These are phyloP conservation scores for Papilio gigon DNA, from an alignment of 2,888 invertebrate genomes.

Conservation along the genomic window DNA sequence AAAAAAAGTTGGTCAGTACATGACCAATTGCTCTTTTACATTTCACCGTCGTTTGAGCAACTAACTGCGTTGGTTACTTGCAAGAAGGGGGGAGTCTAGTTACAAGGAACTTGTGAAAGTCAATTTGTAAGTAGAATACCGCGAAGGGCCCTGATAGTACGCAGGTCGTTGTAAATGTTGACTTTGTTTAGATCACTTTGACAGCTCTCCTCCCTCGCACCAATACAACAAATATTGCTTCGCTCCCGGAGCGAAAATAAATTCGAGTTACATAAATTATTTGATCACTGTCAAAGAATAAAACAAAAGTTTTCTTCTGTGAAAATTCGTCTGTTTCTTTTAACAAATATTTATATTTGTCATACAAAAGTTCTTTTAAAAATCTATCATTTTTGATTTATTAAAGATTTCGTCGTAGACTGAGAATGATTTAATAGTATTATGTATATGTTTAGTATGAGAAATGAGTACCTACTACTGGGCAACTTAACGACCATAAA, in stretches of 20 bases:
- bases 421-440: too few relatives aligned
- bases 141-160: too few relatives aligned
- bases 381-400: neutral
- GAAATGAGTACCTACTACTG: too few relatives aligned
- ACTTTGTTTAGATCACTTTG: slow-evolving; percentile 38
- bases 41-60: too few relatives aligned
- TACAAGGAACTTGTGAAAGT: too few relatives aligned
- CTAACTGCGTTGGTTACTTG: too few relatives aligned
- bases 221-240: slow-evolving; percentile 33
- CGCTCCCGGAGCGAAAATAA: slow-evolving; percentile 16
- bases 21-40: too few relatives aligned
- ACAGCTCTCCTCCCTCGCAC: slow-evolving; percentile 22
- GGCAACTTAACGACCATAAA: too few relatives aligned
- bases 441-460: too few relatives aligned
- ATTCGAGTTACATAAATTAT: slow-evolving; percentile 19
- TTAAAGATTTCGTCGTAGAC: neutral
- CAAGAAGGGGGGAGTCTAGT: too few relatives aligned
- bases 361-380: neutral
- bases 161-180: slow-evolving; percentile 11
- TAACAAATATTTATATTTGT: neutral
- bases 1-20: too few relatives aligned
- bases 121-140: too few relatives aligned
- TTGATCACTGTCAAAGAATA: slow-evolving; percentile 17
- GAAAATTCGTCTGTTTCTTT: neutral
- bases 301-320: neutral